Conservation (phyloP, 2,113 vertebrate species). For the Hiodon tergisus region DNA sequence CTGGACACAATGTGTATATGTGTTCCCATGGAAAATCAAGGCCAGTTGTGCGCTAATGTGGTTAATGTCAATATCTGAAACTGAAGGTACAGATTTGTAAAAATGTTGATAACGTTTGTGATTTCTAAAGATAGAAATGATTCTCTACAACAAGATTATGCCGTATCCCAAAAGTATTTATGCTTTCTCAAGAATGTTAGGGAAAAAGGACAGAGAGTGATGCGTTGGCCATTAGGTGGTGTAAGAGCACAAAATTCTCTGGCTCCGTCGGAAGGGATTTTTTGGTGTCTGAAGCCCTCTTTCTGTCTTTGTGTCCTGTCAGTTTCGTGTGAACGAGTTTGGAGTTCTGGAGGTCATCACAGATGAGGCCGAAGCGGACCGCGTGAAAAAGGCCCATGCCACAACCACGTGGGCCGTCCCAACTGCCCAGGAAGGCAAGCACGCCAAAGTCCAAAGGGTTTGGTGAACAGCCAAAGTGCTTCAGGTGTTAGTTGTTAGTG, state of each 20-base stretch:
- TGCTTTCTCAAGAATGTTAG: background rate
- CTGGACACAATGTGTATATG: background rate
- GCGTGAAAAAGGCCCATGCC: slow-evolving; percentile 75
- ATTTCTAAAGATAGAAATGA: no score
- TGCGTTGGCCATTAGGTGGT: background rate
- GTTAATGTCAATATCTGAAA: no score
- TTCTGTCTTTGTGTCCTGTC: slow-evolving; percentile 9
- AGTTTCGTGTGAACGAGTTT: slow-evolving; percentile 52
- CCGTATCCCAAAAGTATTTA: background rate
- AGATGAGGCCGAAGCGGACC: slow-evolving; percentile 63
- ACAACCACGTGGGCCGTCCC: slow-evolving; percentile 81
- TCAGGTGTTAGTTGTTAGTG: no score
- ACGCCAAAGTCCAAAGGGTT: background rate
- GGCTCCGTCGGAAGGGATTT: background rate
- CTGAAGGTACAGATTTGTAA: no score
- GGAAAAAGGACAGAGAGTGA: background rate
- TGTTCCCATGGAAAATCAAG: background rate
- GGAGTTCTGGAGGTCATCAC: slow-evolving; percentile 50
- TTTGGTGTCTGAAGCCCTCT: background rate
- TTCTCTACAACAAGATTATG: no score
- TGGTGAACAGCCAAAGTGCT: background rate
- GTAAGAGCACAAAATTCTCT: background rate
- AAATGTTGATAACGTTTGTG: no score
- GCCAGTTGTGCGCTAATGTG: no score
- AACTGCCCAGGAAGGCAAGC: slow-evolving; percentile 74